Base-by-base conservation (phyloP, 2,888 invertebrate species). In the Heteropelma amictum region DNA sequence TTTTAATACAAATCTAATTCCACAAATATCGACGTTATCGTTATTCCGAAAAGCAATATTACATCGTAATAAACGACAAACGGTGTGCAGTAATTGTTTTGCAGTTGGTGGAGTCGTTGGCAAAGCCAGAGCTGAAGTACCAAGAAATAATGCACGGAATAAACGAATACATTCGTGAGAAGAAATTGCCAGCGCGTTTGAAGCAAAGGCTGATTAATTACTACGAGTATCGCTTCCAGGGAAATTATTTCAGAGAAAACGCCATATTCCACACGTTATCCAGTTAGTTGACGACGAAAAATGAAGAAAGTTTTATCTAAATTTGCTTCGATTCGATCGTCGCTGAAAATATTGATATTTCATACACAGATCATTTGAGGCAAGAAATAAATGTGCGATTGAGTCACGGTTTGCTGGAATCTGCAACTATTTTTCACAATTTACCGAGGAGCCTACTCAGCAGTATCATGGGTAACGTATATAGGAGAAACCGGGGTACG, bases 141-240 rank as follows among this genome's bases (percentile, higher is more conserved):
- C 87, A 90, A 49, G 91, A 91, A 77, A 90, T 93, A 79, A 91
- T 92, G 80, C 89, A 91, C 51, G 91, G 92, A 83, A 82, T 90
- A 7, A 89, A 91, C 84, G 91, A 92, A 76, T 93, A 92, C 80
- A 92, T 92, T 90, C 86, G 87, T 7, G 91, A 92, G 72, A 92
- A 91, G 80, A 92, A 92, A 78, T 89, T 93, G 23, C 92, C 93
- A 0, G 80, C 85, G n/a, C 82, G 89, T 21, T 86, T 93, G 72
- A 90, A 91, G 82, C 87, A 89, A 26, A 90, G 92, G n/a, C 89
- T 93, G n/a, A 85, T 91, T 7, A 88, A 88, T 1, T 93, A 92
- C 83, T 93, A 93, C 82, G 90, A 91, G 72, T 92, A 92, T 83
- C 90, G 90, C 70, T 93, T 91, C 81, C 92, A 92, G 80, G 91